Percentiles rank a stretch among this genome's conserved stretches.
Conservation (phyloP, 2,113 vertebrate genomes). For the Lichenostomus cassidix region DNA sequence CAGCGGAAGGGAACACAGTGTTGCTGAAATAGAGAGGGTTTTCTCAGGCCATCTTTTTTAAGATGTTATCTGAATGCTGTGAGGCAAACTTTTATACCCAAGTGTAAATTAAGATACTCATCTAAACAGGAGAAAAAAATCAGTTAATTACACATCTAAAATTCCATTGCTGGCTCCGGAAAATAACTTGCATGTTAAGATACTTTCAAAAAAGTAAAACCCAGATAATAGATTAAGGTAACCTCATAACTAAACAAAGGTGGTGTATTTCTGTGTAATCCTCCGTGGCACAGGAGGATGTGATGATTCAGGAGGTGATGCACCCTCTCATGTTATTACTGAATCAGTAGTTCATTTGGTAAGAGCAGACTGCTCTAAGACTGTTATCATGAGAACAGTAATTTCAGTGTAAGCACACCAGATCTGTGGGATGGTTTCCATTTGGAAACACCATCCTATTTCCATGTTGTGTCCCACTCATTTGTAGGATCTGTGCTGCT, state of each 20-base stretch:
- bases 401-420: not conserved
- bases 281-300: not conserved
- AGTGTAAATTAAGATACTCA: not conserved
- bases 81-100: not conserved
- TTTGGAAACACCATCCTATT: not conserved
- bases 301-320: not conserved
- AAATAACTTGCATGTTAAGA: not conserved
- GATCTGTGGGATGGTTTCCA: not conserved
- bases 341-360: conserved; percentile 41
- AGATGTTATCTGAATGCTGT: not conserved
- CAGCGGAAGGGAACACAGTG: not conserved
- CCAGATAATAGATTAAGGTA: not conserved
- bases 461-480: not conserved
- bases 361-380: conserved; percentile 38
- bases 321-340: not conserved
- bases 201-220: not conserved
- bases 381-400: not conserved
- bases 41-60: not conserved
- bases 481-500: not conserved
- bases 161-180: not conserved
- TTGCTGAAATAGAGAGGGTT: not conserved
- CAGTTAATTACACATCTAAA: not conserved
- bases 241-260: not conserved
- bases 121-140: not conserved
- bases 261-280: not conserved